These are phyloP conservation scores for Perognathus longimembris DNA, from an alignment of 2,113 vertebrate species.

Conservation along the genomic window DNA sequence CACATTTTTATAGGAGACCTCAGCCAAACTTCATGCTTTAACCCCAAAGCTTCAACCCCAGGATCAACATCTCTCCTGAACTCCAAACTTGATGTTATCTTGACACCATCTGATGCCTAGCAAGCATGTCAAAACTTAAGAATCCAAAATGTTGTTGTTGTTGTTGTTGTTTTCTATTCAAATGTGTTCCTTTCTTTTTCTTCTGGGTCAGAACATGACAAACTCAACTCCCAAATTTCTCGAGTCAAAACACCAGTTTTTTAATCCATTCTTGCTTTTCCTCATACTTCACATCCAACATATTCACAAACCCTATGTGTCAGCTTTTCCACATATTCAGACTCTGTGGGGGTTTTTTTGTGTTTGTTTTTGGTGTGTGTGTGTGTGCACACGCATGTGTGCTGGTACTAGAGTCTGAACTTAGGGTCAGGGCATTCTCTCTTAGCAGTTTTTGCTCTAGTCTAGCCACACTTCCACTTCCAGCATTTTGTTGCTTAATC, in stretches of 20 bases:
- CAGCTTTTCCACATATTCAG: not conserved
- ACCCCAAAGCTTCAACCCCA: not conserved
- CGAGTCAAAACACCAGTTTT: not conserved
- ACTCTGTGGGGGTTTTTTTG: not conserved
- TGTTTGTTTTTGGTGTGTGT: too few species aligned
- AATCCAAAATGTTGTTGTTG: not conserved
- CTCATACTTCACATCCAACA: not conserved
- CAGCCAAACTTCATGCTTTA: not conserved
- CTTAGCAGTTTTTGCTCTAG: too few species aligned
- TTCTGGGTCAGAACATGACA: not conserved
- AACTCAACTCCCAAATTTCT: not conserved
- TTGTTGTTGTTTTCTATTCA: slow-evolving; percentile 24
- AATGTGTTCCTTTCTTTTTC: not conserved
- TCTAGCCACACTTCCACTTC: too few species aligned
- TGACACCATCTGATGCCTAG: not conserved
- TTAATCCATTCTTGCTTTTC: not conserved
- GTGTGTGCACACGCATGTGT: too few species aligned
- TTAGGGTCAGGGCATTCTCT: too few species aligned
- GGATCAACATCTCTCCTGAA: not conserved
- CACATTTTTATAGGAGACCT: not conserved
- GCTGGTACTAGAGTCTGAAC: too few species aligned
- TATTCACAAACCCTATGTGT: not conserved
- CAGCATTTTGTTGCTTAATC: too few species aligned
- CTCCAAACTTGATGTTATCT: not conserved
- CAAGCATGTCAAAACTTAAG: not conserved